Evolutionary conservation across 2,888 invertebrate species (phyloP).

Genomic region (Chironomus riparius): DNA sequence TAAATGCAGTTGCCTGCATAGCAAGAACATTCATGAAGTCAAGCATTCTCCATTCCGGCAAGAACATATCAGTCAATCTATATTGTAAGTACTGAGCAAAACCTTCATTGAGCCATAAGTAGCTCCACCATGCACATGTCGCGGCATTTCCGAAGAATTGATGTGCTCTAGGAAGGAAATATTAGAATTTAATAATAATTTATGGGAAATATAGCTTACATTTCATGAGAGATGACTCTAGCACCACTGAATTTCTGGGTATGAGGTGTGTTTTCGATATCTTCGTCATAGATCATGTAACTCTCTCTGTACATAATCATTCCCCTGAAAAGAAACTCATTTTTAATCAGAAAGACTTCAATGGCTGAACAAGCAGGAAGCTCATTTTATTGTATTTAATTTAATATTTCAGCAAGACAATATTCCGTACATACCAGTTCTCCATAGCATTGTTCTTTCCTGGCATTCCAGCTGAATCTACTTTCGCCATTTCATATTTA

Average conservation of each 20-base stretch:
- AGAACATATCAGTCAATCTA: background rate
- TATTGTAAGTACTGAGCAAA: background rate
- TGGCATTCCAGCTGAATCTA: background rate
- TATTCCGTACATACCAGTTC: background rate
- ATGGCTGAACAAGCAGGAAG: background rate
- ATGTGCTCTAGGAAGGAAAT: background rate
- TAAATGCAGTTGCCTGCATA: background rate
- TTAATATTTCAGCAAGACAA: too few species aligned
- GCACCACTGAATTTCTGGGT: background rate
- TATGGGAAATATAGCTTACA: background rate
- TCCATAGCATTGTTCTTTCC: conserved; percentile 10
- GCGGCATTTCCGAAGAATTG: conserved; percentile 20
- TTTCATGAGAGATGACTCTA: background rate
- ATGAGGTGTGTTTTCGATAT: background rate
- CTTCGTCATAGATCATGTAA: background rate
- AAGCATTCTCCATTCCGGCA: background rate
- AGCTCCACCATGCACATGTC: background rate
- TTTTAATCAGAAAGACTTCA: background rate
- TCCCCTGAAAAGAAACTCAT: background rate
- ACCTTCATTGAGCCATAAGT: conserved; percentile 16
- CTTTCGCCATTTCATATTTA: background rate
- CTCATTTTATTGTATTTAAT: background rate
- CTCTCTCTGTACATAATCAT: background rate
- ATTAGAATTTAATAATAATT: too few species aligned
- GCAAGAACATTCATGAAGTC: background rate